Percentiles rank a stretch among this genome's conserved stretches.
These are phyloP conservation scores for Salpingus planirostris DNA, from an alignment of 2,888 invertebrate genomes.

Conservation along the genomic window DNA sequence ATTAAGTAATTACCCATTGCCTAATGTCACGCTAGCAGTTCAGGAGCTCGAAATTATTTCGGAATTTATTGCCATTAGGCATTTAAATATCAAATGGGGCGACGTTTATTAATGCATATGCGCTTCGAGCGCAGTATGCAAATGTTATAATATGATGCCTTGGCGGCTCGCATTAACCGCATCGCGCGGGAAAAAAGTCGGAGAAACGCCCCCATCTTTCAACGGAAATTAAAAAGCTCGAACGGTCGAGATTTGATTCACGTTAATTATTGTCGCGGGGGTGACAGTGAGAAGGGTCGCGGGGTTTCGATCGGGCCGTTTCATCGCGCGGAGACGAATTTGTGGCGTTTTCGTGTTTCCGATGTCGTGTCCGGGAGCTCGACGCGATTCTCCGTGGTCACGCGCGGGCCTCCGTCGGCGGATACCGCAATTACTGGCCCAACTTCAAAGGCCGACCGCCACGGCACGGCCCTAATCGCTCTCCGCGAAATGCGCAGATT, in stretches of 20 bases:
- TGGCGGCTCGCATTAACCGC: too few relatives aligned
- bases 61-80: conserved; percentile 10
- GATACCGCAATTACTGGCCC: conserved; percentile 31
- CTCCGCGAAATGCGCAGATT: conserved; percentile 30
- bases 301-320: too few relatives aligned
- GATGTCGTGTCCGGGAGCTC: conserved; percentile 32
- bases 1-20: conserved; percentile 12
- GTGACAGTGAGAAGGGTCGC: too few relatives aligned
- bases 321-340: too few relatives aligned
- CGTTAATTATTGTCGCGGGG: too few relatives aligned
- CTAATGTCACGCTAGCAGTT: conserved; percentile 8
- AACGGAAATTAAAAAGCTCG: too few relatives aligned
- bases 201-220: too few relatives aligned
- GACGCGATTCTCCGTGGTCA: conserved; percentile 36
- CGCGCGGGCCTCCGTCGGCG: conserved; percentile 33
- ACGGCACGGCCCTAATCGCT: conserved; percentile 29
- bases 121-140: not conserved
- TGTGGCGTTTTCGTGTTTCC: too few relatives aligned
- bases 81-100: conserved; percentile 14
- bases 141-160: too few relatives aligned
- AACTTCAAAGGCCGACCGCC: conserved; percentile 27
- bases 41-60: conserved; percentile 2
- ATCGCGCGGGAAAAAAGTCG: too few relatives aligned
- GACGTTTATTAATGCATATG: too few relatives aligned
- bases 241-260: too few relatives aligned